Base-by-base conservation (phyloP, 2,888 invertebrate genomes). In the Vesta saturnalis region DNA sequence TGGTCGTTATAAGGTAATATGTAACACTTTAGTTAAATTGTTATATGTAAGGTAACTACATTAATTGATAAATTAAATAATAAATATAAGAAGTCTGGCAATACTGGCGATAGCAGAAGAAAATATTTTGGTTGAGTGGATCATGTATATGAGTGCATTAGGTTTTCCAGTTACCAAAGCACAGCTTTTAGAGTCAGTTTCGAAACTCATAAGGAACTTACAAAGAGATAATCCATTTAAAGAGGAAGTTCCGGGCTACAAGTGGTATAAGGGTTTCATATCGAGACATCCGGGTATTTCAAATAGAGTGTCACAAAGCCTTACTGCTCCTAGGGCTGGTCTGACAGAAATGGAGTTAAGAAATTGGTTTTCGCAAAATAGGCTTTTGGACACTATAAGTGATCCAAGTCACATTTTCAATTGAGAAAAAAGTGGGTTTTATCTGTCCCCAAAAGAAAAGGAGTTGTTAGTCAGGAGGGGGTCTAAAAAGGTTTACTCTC, bases 41-140 rank as follows among this genome's bases (percentile, higher is more conserved):
- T n/a, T n/a, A n/a, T n/a, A n/a, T n/a, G n/a, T n/a, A n/a, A n/a
- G n/a, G n/a, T n/a, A 30, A n/a, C n/a, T n/a, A n/a, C n/a, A n/a
- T n/a, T n/a, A n/a, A n/a, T n/a, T n/a, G n/a, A n/a, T n/a, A n/a
- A n/a, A n/a, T n/a, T n/a, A n/a, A n/a, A n/a, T n/a, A n/a, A n/a
- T n/a, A n/a, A n/a, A n/a, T n/a, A n/a, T n/a, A n/a, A n/a, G n/a
- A n/a, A n/a, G n/a, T n/a, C n/a, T n/a, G n/a, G n/a, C 21, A 54
- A 30, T 30, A 4, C 30, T 30, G 30, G 30, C 30, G 30, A 10
- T 6, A 4, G 30, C 30, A 4, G 49, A 49, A 18, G 49, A 49
- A 49, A 49, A 49, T 49, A 49, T 15, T 49, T 18, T 49, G 16
- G 49, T 49, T 15, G 16, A 18, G 18, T 49, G 49, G 49, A 49